Base-by-base conservation (phyloP, 53 echinoderm and acorn worm species). In the Crossaster papposus region DNA sequence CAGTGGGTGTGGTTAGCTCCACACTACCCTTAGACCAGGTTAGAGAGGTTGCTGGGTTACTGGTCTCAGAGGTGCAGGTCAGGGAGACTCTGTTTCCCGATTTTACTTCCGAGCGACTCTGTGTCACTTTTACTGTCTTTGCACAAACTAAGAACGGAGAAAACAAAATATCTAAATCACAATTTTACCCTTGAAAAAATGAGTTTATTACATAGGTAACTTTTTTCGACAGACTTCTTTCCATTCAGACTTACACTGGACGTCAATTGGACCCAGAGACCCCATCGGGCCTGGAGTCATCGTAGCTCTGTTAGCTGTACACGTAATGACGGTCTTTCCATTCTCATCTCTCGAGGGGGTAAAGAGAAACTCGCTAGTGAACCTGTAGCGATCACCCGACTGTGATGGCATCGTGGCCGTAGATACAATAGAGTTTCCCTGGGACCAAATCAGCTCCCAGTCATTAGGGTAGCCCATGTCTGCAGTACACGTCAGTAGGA, bases 401-500 rank as follows among this genome's bases (percentile, higher is more conserved):
- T 38, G 11, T 51, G 53, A 30, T 13, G 79, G 14, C 14, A 30
- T 1, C 11, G 54, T 79, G 11, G 79, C n/a, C 14, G 8, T 32
- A 32, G 77, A 11, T 77, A 58, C 17, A 58, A 20, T 3, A 14
- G 2, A 2, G 17, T 17, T 17, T 58, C 58, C 58, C 58, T 4
- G 12, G 11, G 64, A 33, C 81, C 81, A 81, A 24, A 20, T 33
- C 81, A 81, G 64, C 17, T 18, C 13, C 81, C 81, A 81, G 63
- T 81, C 81, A 81, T 13, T 33, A 4, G 81, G 81, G 64, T 81
- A 81, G 15, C 81, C 81, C 63, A 28, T 32, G 12, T 44, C 64
- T 62, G 81, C 81, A 30, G 34, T 55, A 54, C 81, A 81, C n/a
- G 81, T 34, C 81, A 81, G 36, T n/a, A 24, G 1, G 35, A 17